Evolutionary conservation across 2,888 invertebrate genomes (phyloP).

Genomic region (Lissonota sp.): DNA sequence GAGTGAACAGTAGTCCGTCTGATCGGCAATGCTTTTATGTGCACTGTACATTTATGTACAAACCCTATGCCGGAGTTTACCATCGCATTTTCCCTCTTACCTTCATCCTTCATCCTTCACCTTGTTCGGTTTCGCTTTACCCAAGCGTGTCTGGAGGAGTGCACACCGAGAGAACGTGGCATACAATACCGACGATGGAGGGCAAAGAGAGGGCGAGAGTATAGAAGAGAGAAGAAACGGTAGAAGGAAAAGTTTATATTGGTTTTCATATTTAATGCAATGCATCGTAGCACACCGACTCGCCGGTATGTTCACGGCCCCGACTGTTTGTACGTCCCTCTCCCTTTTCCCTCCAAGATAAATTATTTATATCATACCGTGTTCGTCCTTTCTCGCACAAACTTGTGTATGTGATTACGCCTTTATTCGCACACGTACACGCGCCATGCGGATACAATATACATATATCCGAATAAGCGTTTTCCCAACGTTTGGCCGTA

Average conservation of each 20-base stretch:
- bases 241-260: slow-evolving; percentile 78
- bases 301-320: slow-evolving; percentile 36
- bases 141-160: slow-evolving; percentile 33
- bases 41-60: slow-evolving; percentile 11
- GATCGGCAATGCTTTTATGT: not conserved
- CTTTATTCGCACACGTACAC: not conserved
- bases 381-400: slow-evolving; percentile 65
- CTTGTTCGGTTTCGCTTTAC: slow-evolving; percentile 37
- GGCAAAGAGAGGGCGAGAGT: slow-evolving; percentile 26
- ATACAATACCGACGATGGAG: slow-evolving; percentile 29
- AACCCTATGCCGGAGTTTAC: slow-evolving; percentile 46
- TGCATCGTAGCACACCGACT: slow-evolving; percentile 68
- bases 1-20: slow-evolving; percentile 22
- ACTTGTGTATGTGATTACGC: slow-evolving; percentile 25
- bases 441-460: not conserved
- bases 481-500: slow-evolving; percentile 21
- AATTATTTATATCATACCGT: slow-evolving; percentile 76
- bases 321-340: slow-evolving; percentile 33
- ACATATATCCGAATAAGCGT: slow-evolving; percentile 44
- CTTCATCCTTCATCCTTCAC: slow-evolving; percentile 14
- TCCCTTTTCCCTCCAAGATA: slow-evolving; percentile 66
- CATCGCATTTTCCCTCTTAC: slow-evolving; percentile 18
- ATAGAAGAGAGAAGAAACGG: slow-evolving; percentile 30
- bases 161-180: slow-evolving; percentile 31
- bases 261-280: slow-evolving; percentile 82